Evolutionary conservation across 2,888 invertebrate species (phyloP), one percentile per base, ranked within the genome.

Genomic region (Myopa testacea): DNA sequence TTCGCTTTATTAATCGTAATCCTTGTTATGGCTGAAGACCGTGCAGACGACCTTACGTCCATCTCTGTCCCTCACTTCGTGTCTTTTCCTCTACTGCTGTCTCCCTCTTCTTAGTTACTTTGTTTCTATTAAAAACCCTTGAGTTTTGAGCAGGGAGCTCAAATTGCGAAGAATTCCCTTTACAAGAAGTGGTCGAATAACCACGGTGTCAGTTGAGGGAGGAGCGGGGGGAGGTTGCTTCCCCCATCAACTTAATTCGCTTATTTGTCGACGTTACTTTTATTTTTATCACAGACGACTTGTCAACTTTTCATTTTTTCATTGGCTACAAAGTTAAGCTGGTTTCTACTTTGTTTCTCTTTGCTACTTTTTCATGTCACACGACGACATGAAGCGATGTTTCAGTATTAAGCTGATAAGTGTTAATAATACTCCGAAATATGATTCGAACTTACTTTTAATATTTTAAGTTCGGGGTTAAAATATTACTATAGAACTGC

Each of bases 191-290:
- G 45, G 3, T 1, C 14, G 55, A 55, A 55, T 26, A 38, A 37
- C n/a, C 14, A 68, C 37, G 14, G 67, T 58, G 40, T 16, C 38
- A 34, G 19, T 55, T n/a, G 4, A n/a, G 37, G 5, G 38, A n/a
- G 3, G 14, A 38, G n/a, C 16, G 14, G 19, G n/a, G 34, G 38
- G 40, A 4, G n/a, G 5, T 68, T 45, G 6, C 38, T 26, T 37
- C 45, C n/a, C n/a, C n/a, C 60, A 40, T 72, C 26, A n/a, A 26
- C 78, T 68, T 74, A 74, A 78, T 78, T 78, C 78, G 78, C 74
- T 78, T 78, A 78, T 73, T 77, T 77, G 77, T 60, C 38, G 73
- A 34, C 77, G 2, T 1, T 26, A 58, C 58, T 72, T 55, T 65
- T 72, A 26, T 45, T 45, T 40, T 45, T 45, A 45, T 71, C 60